A percentile compares a stretch with the other conserved stretches of the same genome.
phyloP scores from a whole-genome alignment of 2,797 vertebrate species.

The Girardinus metallicus region DNA sequence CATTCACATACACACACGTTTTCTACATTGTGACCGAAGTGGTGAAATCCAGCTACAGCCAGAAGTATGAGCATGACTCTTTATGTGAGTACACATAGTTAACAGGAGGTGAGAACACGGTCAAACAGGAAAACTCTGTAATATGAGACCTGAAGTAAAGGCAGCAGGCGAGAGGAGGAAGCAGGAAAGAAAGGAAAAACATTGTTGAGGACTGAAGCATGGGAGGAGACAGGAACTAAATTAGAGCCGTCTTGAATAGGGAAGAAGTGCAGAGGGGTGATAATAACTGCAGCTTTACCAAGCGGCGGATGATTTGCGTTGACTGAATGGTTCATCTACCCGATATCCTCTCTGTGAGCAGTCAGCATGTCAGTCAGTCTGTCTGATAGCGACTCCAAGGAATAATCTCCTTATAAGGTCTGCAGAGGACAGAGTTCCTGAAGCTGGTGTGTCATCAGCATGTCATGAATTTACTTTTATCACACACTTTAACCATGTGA shows the following conservation, averaged over 20 bases:
- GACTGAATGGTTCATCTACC: background rate
- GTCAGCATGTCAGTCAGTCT: slow-evolving; percentile 29
- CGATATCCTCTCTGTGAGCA: slow-evolving; percentile 22
- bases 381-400: slow-evolving; percentile 38
- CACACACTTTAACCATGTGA: slow-evolving; percentile 16
- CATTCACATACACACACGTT: slow-evolving; percentile 17
- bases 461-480: slow-evolving; percentile 51
- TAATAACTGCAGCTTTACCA: slow-evolving; percentile 22
- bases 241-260: slow-evolving; percentile 10
- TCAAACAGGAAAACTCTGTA: slow-evolving; percentile 48
- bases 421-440: slow-evolving; percentile 27
- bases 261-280: slow-evolving; percentile 38
- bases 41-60: slow-evolving; percentile 60
- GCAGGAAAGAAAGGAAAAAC: slow-evolving; percentile 16
- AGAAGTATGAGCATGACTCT: slow-evolving; percentile 50
- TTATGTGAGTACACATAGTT: slow-evolving; percentile 22
- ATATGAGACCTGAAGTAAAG: slow-evolving; percentile 27
- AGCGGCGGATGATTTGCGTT: slow-evolving; percentile 25
- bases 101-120: slow-evolving; percentile 55
- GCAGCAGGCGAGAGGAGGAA: slow-evolving; percentile 13
- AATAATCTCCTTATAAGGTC: slow-evolving; percentile 69
- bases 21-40: slow-evolving; percentile 46
- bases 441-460: slow-evolving; percentile 53
- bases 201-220: slow-evolving; percentile 22
- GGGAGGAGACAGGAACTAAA: slow-evolving; percentile 40